Percentiles rank a stretch among this genome's conserved stretches.
Conservation (phyloP, 2,888 invertebrate species). For the Drosophila histrio region DNA sequence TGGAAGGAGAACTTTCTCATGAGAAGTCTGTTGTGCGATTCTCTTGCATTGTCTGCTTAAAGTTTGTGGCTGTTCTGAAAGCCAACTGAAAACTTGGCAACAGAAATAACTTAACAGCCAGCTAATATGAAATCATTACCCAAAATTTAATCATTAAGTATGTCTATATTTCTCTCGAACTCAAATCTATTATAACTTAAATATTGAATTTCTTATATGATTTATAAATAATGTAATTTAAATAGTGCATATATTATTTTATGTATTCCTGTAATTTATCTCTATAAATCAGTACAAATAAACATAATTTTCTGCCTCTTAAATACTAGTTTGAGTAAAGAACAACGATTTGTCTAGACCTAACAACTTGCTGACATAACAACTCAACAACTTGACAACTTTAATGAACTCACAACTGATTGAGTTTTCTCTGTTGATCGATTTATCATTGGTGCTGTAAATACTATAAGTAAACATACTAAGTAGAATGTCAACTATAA, state of each 20-base stretch:
- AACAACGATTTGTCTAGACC: constrained; percentile 1
- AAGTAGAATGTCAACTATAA: constrained; percentile 1
- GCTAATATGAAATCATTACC: background rate
- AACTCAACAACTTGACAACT: constrained; percentile 16
- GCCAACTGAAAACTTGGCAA: background rate
- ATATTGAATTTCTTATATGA: background rate
- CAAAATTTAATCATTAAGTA: background rate
- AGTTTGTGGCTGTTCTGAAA: constrained; percentile 15
- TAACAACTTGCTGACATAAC: constrained; percentile 21
- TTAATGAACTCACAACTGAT: constrained; percentile 7
- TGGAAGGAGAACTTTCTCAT: constrained; percentile 23
- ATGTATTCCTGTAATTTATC: too few species aligned
- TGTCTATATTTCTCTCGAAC: background rate
- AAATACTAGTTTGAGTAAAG: constrained; percentile 2
- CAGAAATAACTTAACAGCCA: background rate
- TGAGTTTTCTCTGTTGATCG: constrained; percentile 9
- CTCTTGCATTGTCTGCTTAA: constrained; percentile 41
- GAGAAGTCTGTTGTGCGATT: constrained; percentile 16
- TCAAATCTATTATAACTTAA: background rate
- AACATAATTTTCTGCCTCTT: background rate
- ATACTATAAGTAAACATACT: background rate
- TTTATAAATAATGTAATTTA: constrained; percentile 1
- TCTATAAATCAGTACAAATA: too few species aligned
- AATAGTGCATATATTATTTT: too few species aligned
- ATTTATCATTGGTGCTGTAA: constrained; percentile 7